Evolutionary conservation across 1,140 invertebrate genomes (phyloP).

Genomic region (Holcopasites calliopsidis): DNA sequence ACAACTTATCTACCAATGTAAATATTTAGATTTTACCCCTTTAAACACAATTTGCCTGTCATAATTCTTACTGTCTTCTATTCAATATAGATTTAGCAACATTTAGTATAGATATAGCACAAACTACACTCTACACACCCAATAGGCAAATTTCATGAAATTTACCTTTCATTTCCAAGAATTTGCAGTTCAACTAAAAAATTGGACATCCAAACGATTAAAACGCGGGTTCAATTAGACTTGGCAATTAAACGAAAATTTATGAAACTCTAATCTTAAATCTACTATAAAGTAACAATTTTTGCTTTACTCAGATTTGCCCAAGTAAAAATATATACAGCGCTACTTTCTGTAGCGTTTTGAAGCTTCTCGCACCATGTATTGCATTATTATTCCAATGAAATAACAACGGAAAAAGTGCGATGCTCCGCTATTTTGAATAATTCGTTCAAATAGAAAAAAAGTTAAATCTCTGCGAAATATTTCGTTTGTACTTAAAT

Average conservation of each 20-base stretch:
- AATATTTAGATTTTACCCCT: conserved; percentile 31
- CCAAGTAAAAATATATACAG: background rate
- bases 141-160: conserved; percentile 31
- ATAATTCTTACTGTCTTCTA: conserved; percentile 48
- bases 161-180: too few species aligned
- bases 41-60: conserved; percentile 52
- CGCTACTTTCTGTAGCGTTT: too few species aligned
- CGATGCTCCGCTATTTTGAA: too few species aligned
- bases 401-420: too few species aligned
- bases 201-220: background rate
- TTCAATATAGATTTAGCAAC: conserved; percentile 62
- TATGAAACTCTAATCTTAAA: too few species aligned
- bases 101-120: conserved; percentile 65
- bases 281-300: background rate
- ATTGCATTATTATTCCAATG: too few species aligned
- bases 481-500: conserved; percentile 19
- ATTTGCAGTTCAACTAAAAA: background rate
- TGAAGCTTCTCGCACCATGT: too few species aligned
- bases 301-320: background rate
- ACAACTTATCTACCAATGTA: conserved; percentile 36
- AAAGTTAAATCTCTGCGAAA: too few species aligned
- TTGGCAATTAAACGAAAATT: background rate
- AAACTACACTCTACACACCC: conserved; percentile 60
- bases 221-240: too few species aligned
- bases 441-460: too few species aligned